phyloP scores from a whole-genome alignment of 2,113 vertebrate species.

The human (Homo sapiens) region GRCh38 chr11:9917001-9917500 shows the following conservation, averaged over 20 bases:
- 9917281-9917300: neutral
- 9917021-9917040: slow-evolving; percentile 15
- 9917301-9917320: neutral
- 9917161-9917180: neutral
- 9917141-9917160: neutral
- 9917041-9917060: neutral
- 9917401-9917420: too few species aligned
- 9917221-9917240: neutral
- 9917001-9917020: slow-evolving; percentile 25
- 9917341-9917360: too few species aligned
- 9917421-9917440: too few species aligned
- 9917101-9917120: slow-evolving; percentile 1
- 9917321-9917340: neutral
- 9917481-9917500: too few species aligned
- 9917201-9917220: slow-evolving; percentile 8
- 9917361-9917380: too few species aligned
- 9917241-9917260: neutral
- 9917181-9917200: neutral
- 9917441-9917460: too few species aligned
- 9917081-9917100: slow-evolving; percentile 3
- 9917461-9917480: too few species aligned
- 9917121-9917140: neutral
- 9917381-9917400: too few species aligned
- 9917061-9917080: neutral
- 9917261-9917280: neutral